These are phyloP conservation scores for Bergia puertoricense DNA, from an alignment of 92 coral and sea anemone species.

Conservation along the genomic window DNA sequence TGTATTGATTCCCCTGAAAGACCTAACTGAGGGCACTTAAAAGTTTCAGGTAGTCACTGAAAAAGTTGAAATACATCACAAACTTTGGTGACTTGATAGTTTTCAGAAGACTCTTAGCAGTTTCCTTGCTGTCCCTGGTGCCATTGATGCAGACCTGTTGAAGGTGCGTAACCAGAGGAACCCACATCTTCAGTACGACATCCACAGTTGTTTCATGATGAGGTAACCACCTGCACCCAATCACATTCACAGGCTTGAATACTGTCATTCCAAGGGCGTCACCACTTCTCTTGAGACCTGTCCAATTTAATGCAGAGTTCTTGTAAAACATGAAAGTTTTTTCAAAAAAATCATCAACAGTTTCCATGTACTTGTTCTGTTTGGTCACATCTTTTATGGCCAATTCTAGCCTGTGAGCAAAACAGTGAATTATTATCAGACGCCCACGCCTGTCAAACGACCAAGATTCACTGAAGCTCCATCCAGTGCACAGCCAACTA, in stretches of 20 bases:
- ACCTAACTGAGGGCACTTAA: conserved; percentile 13
- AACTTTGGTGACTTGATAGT: conserved; percentile 9
- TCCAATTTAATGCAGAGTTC: conserved; percentile 17
- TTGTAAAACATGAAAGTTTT: conserved; percentile 20
- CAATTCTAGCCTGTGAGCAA: conserved; percentile 37
- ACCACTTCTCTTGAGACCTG: conserved; percentile 17
- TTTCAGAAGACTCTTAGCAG: conserved; percentile 9
- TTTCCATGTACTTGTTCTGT: conserved; percentile 9
- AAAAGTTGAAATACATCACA: conserved; percentile 12
- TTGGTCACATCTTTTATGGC: conserved; percentile 7
- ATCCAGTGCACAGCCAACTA: conserved; percentile 13
- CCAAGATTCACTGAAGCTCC: conserved; percentile 16
- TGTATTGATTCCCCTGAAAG: conserved; percentile 6
- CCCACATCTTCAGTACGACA: conserved; percentile 28
- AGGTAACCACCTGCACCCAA: conserved; percentile 14
- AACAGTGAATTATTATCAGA: conserved; percentile 27
- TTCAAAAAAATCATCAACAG: conserved; percentile 27
- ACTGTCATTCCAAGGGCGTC: conserved; percentile 10
- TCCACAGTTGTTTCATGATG: conserved; percentile 29
- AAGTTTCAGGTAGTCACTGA: not conserved
- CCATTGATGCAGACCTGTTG: conserved; percentile 33
- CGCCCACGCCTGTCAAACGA: not conserved
- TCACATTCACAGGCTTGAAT: conserved; percentile 1
- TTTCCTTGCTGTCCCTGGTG: conserved; percentile 9
- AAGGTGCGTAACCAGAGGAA: conserved; percentile 23